Evolutionary conservation across 2,113 vertebrate genomes (phyloP).

Genomic region (Malurus alboscapulatus): DNA sequence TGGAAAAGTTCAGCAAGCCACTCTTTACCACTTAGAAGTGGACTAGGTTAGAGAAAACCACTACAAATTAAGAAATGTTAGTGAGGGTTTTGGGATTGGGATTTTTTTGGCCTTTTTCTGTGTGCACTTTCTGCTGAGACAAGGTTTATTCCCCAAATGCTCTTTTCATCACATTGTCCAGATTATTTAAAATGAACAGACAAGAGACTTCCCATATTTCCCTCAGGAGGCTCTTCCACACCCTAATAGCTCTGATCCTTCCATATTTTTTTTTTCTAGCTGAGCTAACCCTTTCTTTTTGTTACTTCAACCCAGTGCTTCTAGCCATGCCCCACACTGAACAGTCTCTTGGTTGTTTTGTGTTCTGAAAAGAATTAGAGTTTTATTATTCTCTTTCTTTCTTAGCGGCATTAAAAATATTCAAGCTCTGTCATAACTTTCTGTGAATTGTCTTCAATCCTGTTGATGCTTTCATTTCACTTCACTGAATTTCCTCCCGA

Average conservation of each 20-base stretch:
- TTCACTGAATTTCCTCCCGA: neutral
- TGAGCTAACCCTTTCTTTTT: neutral
- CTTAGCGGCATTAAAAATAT: neutral
- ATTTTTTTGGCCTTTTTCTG: neutral
- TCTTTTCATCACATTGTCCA: neutral
- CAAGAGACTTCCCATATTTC: neutral
- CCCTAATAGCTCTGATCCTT: neutral
- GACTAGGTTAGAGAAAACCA: neutral
- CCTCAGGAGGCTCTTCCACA: neutral
- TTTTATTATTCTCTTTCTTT: neutral
- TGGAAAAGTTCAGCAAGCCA: neutral
- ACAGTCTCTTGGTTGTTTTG: neutral
- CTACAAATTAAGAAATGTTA: neutral
- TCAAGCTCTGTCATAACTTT: neutral
- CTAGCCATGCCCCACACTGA: neutral
- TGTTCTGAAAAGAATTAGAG: neutral
- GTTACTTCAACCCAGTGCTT: neutral
- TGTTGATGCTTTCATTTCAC: conserved; percentile 4
- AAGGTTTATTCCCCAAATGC: neutral
- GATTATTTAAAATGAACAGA: neutral
- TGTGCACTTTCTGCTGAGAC: neutral
- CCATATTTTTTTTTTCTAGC: neutral
- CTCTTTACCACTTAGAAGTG: neutral
- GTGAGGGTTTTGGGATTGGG: neutral
- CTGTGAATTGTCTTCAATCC: neutral